These are phyloP conservation scores for Oreonectes daqikongensis DNA, from an alignment of 2,797 vertebrate genomes.

Conservation along the genomic window DNA sequence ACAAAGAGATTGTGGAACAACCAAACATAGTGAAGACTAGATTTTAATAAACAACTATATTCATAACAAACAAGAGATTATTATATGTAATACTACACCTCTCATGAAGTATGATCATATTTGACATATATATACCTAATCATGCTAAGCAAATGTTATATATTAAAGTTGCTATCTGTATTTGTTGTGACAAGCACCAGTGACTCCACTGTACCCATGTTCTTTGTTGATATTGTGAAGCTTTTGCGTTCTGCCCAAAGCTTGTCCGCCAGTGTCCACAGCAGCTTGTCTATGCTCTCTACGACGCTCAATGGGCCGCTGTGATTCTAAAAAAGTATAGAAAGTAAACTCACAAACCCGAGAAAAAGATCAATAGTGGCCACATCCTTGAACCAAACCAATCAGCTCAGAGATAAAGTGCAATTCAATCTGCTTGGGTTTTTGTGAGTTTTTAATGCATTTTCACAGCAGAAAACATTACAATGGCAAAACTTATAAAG, in stretches of 20 bases:
- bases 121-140: background rate
- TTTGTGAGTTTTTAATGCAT: background rate
- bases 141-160: background rate
- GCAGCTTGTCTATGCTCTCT: conserved; percentile 74
- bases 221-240: conserved; percentile 76
- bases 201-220: conserved; percentile 72
- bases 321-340: conserved; percentile 62
- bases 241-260: conserved; percentile 65
- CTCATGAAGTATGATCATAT: background rate
- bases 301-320: conserved; percentile 73
- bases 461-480: too few species aligned
- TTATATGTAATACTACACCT: conserved; percentile 8
- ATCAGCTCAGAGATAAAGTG: background rate
- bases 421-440: background rate
- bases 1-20: background rate
- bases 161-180: background rate
- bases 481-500: background rate
- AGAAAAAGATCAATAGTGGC: background rate
- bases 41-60: background rate
- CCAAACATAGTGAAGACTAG: background rate
- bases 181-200: background rate
- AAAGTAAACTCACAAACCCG: background rate
- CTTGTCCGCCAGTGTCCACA: conserved; percentile 72
- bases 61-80: background rate
- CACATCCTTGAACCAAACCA: background rate